Evolutionary conservation across 2,888 invertebrate genomes (phyloP).

Genomic region (Hermodice carunculata): DNA sequence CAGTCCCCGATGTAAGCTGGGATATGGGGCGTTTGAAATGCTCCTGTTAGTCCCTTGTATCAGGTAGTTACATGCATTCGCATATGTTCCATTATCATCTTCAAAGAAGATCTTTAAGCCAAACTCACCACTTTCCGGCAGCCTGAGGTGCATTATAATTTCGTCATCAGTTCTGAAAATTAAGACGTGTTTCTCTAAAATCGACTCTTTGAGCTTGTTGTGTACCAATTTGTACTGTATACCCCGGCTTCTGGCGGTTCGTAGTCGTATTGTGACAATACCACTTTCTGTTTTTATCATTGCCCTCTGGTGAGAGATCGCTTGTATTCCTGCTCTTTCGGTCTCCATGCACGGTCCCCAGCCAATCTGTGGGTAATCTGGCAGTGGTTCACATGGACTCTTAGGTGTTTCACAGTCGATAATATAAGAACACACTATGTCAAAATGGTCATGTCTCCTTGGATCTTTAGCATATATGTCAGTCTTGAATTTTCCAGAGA

Average conservation of each 20-base stretch:
- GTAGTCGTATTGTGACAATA: constrained; percentile 56
- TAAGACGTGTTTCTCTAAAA: constrained; percentile 56
- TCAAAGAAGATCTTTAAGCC: constrained; percentile 63
- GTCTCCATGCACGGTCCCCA: constrained; percentile 63
- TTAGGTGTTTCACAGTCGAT: constrained; percentile 55
- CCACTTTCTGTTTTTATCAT: constrained; percentile 60
- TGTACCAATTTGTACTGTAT: constrained; percentile 59
- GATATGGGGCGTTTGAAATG: constrained; percentile 55
- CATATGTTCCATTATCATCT: constrained; percentile 54
- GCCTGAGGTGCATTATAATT: constrained; percentile 54
- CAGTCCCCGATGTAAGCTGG: constrained; percentile 55
- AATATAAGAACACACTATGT: constrained; percentile 63
- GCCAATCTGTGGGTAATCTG: constrained; percentile 63
- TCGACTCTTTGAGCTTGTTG: constrained; percentile 43
- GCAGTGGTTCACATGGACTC: constrained; percentile 55
- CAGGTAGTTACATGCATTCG: constrained; percentile 65
- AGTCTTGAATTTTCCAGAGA: constrained; percentile 60
- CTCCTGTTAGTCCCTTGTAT: constrained; percentile 48
- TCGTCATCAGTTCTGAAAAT: constrained; percentile 55
- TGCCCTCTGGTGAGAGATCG: constrained; percentile 57
- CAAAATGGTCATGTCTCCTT: constrained; percentile 55
- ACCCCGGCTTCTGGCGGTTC: constrained; percentile 49
- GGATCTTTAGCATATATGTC: constrained; percentile 63
- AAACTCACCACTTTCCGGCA: constrained; percentile 60
- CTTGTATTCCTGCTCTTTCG: constrained; percentile 54